Percentiles rank a stretch among this genome's conserved stretches.
Evolutionary conservation across 2,113 vertebrate species (phyloP).

Genomic region (Neotragus pygmaeus): DNA sequence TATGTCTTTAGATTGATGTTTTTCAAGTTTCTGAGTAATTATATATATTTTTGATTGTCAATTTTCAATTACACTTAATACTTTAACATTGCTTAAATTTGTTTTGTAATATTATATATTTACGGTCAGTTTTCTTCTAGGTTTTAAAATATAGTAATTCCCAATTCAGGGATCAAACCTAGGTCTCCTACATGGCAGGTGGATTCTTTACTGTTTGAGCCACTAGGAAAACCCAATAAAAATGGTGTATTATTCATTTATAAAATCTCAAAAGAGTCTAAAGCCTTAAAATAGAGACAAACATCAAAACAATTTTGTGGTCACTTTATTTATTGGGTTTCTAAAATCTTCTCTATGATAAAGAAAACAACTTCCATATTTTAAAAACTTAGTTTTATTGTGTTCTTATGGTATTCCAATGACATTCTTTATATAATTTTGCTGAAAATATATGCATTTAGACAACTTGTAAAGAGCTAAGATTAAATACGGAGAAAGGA

Average conservation of each 20-base stretch:
- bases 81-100: not conserved
- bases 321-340: not conserved
- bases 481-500: not conserved
- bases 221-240: not conserved
- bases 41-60: not conserved
- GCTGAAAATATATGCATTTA: not conserved
- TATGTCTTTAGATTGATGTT: not conserved
- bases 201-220: not conserved
- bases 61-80: not conserved
- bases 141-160: not conserved
- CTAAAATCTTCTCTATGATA: not conserved
- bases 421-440: not conserved
- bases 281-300: not conserved
- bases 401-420: not conserved
- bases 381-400: not conserved
- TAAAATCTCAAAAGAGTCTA: not conserved
- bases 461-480: not conserved
- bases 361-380: not conserved
- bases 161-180: not conserved
- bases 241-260: not conserved
- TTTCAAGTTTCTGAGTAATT: not conserved
- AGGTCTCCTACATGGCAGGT: not conserved
- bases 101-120: not conserved
- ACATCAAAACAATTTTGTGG: not conserved
- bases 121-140: not conserved